Evolutionary conservation across 2,113 vertebrate genomes (phyloP).

Genomic region (Actenoides lindsayi): DNA sequence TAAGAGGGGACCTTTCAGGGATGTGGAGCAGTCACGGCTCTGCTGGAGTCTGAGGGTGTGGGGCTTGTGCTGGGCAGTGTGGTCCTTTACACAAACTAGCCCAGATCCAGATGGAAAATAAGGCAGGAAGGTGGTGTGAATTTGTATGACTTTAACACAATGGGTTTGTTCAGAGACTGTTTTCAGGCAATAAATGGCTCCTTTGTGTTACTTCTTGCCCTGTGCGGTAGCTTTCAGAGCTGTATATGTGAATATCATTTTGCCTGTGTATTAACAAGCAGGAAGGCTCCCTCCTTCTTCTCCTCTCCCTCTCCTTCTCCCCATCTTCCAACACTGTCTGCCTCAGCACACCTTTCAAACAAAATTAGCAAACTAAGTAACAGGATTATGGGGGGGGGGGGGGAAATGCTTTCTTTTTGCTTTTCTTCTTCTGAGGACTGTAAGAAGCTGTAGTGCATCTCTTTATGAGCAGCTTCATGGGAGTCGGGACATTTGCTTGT

Average conservation of each 20-base stretch:
- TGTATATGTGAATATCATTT: slow-evolving; percentile 43
- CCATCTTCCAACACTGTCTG: not conserved
- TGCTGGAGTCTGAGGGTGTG: accelerated
- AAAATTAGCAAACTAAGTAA: slow-evolving; percentile 36
- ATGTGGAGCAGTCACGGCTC: not conserved
- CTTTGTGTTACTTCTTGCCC: slow-evolving; percentile 53
- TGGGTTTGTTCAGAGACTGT: slow-evolving; percentile 71
- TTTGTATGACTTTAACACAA: slow-evolving; percentile 69
- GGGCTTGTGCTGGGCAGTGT: accelerated
- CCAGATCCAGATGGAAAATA: slow-evolving; percentile 37
- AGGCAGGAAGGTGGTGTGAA: slow-evolving; percentile 64
- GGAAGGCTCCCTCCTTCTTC: not conserved
- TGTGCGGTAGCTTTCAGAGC: not conserved
- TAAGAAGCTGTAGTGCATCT: not conserved
- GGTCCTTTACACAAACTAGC: not conserved
- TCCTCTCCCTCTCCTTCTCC: not conserved
- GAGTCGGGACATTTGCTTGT: slow-evolving; percentile 59
- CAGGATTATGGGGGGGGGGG: not conserved
- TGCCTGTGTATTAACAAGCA: slow-evolving; percentile 15
- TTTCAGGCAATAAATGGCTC: slow-evolving; percentile 57
- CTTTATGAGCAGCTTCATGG: slow-evolving; percentile 56
- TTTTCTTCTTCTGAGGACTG: not conserved
- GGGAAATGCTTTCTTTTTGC: not conserved
- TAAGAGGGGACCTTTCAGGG: not conserved
- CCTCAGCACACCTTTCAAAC: not conserved